Base-by-base conservation (phyloP, 2,113 vertebrate species). In the Orycteropus afer region DNA sequence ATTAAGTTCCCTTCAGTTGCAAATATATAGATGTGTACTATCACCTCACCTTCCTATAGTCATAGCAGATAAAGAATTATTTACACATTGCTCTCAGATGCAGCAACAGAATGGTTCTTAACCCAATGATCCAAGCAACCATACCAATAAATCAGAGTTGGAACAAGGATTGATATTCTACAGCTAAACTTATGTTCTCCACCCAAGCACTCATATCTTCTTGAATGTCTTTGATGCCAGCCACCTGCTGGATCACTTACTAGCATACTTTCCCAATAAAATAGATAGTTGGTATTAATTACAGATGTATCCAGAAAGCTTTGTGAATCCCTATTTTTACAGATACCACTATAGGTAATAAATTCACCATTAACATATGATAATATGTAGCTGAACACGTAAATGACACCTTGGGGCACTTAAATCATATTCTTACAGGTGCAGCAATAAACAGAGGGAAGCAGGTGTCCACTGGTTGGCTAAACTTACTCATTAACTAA, bases 341-440 rank as follows among this genome's bases (percentile, higher is more conserved):
- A 92, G 83, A 91, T 57, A 65, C 47, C 27, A 91, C 61, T 69
- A 49, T 2, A 67, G 47, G 20, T 17, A 59, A 90, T 29, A 51
- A 92, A 90, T 95, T 85, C 37, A 83, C 45, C 82, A 57, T 74
- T 49, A 29, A 86, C 47, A 63, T 49, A 11, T 88, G n/a, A 18
- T 86, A 55, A 63, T 47, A n/a, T 3, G 0, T 23, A 55, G 8
- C 34, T 79, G 9, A 76, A 47, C 25, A 80, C 20, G n/a, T 57
- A 83, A 86, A 55, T 74, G 49, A 77, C 14, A 6, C 37, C 13
- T 57, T 65, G n/a, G 61, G n/a, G 47, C 34, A 57, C 14, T 76
- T 59, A 3, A 2, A 65, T 2, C 65, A n/a, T 67, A 14, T 55
- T 65, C 20, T 53, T 15, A 53, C 51, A 53, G 51, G 27, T 49